These are phyloP conservation scores for Tachycineta bicolor DNA, from an alignment of 2,113 vertebrate genomes.

Conservation along the genomic window DNA sequence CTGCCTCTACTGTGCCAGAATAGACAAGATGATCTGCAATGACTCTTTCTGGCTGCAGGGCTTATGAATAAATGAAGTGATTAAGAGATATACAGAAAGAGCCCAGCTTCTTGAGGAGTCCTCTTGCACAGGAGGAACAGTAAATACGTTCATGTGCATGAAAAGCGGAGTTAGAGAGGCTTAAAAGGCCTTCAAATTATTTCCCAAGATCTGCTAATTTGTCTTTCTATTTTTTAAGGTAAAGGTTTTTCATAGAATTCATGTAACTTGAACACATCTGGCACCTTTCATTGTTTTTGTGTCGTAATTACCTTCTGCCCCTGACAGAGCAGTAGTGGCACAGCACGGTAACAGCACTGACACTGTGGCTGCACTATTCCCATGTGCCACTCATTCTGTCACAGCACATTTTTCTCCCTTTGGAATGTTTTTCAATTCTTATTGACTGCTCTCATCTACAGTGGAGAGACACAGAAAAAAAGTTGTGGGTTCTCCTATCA, in stretches of 20 bases:
- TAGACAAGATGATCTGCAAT: background rate
- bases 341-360: background rate
- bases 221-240: background rate
- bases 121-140: background rate
- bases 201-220: background rate
- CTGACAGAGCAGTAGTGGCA: background rate
- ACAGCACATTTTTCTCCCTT: background rate
- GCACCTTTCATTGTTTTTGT: background rate
- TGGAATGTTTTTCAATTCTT: background rate
- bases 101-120: background rate
- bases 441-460: background rate
- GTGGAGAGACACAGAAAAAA: background rate
- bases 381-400: background rate
- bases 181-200: background rate
- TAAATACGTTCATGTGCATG: background rate
- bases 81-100: background rate
- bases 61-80: background rate
- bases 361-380: background rate
- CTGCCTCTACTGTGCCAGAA: background rate
- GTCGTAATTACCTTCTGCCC: background rate
- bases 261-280: background rate
- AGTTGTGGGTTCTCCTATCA: background rate
- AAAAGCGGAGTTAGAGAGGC: background rate
- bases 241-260: background rate
- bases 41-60: background rate